These are phyloP conservation scores for Littorina saxatilis DNA, from an alignment of 1,140 invertebrate genomes.

Conservation along the genomic window DNA sequence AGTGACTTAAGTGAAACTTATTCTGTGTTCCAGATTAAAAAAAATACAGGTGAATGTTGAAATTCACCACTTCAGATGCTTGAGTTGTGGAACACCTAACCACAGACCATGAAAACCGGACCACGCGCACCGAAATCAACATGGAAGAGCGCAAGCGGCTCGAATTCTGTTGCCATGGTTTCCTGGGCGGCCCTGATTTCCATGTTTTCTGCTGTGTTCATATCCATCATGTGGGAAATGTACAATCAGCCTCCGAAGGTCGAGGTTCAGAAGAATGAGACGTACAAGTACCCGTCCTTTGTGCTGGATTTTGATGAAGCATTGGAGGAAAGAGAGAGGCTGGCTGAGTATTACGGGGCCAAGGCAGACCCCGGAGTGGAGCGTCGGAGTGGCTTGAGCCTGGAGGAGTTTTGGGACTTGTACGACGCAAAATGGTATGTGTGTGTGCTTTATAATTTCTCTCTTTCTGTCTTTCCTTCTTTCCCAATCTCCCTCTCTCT, in stretches of 20 bases:
- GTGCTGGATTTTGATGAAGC: not conserved
- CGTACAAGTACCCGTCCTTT: slow-evolving; percentile 14
- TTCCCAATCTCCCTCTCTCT: not conserved
- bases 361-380: not conserved
- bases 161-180: not conserved
- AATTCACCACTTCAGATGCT: too few relatives aligned
- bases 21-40: too few relatives aligned
- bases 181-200: not conserved
- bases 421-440: slow-evolving; percentile 34
- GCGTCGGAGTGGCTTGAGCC: slow-evolving; percentile 1
- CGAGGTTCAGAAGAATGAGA: not conserved
- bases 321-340: not conserved
- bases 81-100: too few relatives aligned
- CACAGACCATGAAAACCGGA: not conserved
- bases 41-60: too few relatives aligned
- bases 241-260: slow-evolving; percentile 2
- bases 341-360: not conserved
- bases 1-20: too few relatives aligned
- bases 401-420: slow-evolving; percentile 34
- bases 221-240: slow-evolving; percentile 13
- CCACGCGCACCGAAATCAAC: not conserved
- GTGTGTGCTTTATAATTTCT: not conserved
- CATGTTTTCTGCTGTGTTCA: not conserved
- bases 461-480: not conserved
- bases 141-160: not conserved